phyloP scores from a whole-genome alignment of 2,888 invertebrate species.

The Nebria salina region DNA sequence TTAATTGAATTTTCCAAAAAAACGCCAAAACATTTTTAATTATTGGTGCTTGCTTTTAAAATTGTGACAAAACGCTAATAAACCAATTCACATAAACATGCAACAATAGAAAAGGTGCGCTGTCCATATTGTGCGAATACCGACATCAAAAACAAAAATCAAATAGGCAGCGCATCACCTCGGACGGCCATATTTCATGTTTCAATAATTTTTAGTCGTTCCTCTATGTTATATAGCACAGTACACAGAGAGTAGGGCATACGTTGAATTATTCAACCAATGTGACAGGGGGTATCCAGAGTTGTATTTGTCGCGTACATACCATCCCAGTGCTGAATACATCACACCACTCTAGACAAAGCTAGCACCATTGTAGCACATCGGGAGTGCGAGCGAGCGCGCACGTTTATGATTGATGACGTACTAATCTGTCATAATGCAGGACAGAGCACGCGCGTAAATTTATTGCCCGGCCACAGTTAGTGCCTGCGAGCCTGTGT shows the following conservation, averaged over 20 bases:
- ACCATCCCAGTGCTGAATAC: conserved; percentile 24
- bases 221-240: neutral
- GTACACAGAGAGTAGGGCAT: neutral
- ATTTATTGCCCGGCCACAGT: conserved; percentile 57
- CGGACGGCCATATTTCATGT: conserved; percentile 27
- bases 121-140: neutral
- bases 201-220: conserved; percentile 36
- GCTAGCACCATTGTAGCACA: conserved; percentile 4
- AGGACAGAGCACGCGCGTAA: conserved; percentile 57
- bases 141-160: neutral
- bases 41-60: neutral
- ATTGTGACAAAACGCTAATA: neutral
- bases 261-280: conserved; percentile 24
- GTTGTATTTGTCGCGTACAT: neutral
- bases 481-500: neutral
- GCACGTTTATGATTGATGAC: conserved; percentile 60
- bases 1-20: too few relatives aligned
- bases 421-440: conserved; percentile 62
- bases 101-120: neutral
- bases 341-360: conserved; percentile 13
- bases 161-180: neutral
- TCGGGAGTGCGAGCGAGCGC: conserved; percentile 50
- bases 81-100: neutral
- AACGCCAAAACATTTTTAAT: too few relatives aligned
- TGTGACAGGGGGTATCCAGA: conserved; percentile 24